Conservation (phyloP, 2,888 invertebrate genomes). For the Hipparchia semele region DNA sequence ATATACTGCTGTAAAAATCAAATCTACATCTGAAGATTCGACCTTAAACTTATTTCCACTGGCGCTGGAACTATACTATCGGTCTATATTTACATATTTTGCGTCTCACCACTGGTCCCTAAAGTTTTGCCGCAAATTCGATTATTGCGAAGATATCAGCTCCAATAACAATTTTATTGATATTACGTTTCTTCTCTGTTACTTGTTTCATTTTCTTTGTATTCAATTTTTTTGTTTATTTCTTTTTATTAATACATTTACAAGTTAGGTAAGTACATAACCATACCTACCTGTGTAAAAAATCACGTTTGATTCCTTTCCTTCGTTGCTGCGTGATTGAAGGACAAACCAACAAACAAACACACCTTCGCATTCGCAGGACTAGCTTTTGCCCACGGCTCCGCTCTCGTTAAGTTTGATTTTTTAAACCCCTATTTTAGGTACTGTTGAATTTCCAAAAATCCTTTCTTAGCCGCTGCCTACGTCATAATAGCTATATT, state of each 20-base stretch:
- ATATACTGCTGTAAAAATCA: too few relatives aligned
- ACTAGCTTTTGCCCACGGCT: too few relatives aligned
- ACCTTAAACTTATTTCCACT: neutral
- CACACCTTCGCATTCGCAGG: too few relatives aligned
- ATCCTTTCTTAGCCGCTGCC: too few relatives aligned
- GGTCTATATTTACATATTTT: conserved; percentile 47
- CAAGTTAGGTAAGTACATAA: neutral
- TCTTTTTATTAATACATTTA: conserved; percentile 33
- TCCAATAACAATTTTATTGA: conserved; percentile 41
- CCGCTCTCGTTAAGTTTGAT: neutral
- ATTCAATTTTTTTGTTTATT: conserved; percentile 40
- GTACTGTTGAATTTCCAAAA: too few relatives aligned
- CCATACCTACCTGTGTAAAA: too few relatives aligned
- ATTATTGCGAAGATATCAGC: conserved; percentile 44
- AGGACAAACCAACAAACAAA: too few relatives aligned
- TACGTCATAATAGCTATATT: too few relatives aligned
- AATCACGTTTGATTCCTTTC: too few relatives aligned
- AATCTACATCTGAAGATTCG: too few relatives aligned
- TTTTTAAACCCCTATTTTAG: neutral
- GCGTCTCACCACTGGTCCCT: conserved; percentile 31
- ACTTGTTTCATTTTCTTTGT: conserved; percentile 36
- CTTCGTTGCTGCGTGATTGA: too few relatives aligned
- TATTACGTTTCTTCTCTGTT: conserved; percentile 39
- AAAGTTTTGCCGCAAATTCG: conserved; percentile 46
- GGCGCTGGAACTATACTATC: conserved; percentile 36